A percentile compares a stretch with the other conserved stretches of the same genome.
phyloP scores from a whole-genome alignment of 2,888 invertebrate species.

The Hypomecis atomaria region DNA sequence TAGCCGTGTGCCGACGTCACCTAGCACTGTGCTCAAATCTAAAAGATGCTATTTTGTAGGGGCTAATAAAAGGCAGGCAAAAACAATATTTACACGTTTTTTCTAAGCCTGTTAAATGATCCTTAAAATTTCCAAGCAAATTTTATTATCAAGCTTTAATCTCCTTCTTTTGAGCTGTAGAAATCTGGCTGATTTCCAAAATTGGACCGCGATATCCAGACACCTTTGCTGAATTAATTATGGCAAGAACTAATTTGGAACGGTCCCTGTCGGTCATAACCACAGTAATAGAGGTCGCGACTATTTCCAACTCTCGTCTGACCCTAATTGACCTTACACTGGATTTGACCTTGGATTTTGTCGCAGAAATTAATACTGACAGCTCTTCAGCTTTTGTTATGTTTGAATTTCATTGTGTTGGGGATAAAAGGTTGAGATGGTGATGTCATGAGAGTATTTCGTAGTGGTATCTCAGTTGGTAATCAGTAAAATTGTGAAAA shows the following conservation, averaged over 20 bases:
- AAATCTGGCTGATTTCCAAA: conserved; percentile 21
- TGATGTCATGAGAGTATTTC: too few relatives aligned
- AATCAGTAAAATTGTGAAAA: too few relatives aligned
- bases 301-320: conserved; percentile 37
- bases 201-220: conserved; percentile 4
- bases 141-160: not conserved
- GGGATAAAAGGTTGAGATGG: not conserved
- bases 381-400: conserved; percentile 7
- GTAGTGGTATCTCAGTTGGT: too few relatives aligned
- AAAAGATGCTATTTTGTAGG: too few relatives aligned
- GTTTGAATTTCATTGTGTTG: conserved; percentile 4
- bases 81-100: too few relatives aligned
- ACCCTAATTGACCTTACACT: conserved; percentile 39
- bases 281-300: conserved; percentile 36
- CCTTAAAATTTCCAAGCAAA: too few relatives aligned
- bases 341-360: conserved; percentile 29
- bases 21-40: too few relatives aligned
- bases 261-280: conserved; percentile 33
- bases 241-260: conserved; percentile 27
- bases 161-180: not conserved
- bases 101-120: too few relatives aligned
- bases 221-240: conserved; percentile 31
- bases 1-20: too few relatives aligned
- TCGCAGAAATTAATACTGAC: conserved; percentile 12
- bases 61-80: too few relatives aligned